phyloP scores from a whole-genome alignment of 2,113 vertebrate species.

The Falcunculus frontatus region DNA sequence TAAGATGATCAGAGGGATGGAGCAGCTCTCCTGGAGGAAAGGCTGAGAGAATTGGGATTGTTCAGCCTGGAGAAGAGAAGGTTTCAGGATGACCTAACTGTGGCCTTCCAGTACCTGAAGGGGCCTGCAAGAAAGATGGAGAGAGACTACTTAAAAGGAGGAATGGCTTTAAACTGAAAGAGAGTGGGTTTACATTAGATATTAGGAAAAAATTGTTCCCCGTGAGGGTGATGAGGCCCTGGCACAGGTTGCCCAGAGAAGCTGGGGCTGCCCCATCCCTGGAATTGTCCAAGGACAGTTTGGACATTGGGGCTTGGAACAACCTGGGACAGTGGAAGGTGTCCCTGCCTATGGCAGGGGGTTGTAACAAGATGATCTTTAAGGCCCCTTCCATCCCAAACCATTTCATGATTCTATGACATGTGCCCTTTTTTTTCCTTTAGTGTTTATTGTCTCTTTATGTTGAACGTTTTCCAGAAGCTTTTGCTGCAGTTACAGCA shows the following conservation, averaged over 20 bases:
- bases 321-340: accelerated
- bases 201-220: neutral
- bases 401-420: neutral
- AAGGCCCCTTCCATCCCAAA: neutral
- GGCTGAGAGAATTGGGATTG: neutral
- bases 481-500: neutral
- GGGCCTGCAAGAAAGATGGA: neutral
- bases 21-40: neutral
- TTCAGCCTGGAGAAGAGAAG: neutral
- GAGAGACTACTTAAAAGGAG: no score
- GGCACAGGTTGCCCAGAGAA: neutral
- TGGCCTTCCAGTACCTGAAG: neutral
- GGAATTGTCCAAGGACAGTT: neutral
- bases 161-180: neutral
- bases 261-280: neutral
- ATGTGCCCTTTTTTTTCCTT: neutral
- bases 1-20: neutral
- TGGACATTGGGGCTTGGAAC: accelerated
- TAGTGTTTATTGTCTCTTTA: neutral
- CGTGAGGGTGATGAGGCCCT: neutral
- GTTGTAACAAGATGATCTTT: neutral
- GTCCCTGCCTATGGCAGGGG: neutral
- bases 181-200: neutral
- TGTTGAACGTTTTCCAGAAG: neutral
- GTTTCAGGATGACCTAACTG: neutral